Evolutionary conservation across 2,888 invertebrate genomes (phyloP).

Genomic region (Cyaniris semiargus): DNA sequence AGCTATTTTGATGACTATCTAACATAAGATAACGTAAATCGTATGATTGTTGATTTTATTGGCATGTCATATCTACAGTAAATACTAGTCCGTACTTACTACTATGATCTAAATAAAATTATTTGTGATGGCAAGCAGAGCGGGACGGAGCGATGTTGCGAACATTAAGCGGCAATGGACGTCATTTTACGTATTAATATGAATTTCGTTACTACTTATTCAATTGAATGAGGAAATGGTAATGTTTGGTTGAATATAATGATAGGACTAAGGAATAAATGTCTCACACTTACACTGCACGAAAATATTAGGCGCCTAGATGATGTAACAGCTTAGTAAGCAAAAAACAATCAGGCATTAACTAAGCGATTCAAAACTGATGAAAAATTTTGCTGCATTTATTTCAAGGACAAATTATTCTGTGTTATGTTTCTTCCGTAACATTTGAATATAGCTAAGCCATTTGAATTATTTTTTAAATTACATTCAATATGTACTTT

Average conservation of each 20-base stretch:
- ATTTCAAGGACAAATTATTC: too few species aligned
- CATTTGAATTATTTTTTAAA: too few species aligned
- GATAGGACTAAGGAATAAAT: background rate
- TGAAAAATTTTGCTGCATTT: too few species aligned
- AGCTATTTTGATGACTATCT: conserved; percentile 10
- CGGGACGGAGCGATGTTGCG: conserved; percentile 41
- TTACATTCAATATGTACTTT: too few species aligned
- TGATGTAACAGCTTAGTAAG: background rate
- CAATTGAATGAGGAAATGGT: background rate
- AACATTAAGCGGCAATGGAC: conserved; percentile 14
- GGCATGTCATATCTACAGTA: conserved; percentile 27
- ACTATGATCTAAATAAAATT: conserved; percentile 39
- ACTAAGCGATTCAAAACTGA: too few species aligned
- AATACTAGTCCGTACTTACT: conserved; percentile 3
- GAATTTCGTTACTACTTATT: background rate
- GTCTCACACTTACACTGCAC: too few species aligned
- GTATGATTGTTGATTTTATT: background rate
- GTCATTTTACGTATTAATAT: background rate
- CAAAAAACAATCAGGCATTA: background rate
- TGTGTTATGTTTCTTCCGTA: too few species aligned
- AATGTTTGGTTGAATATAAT: background rate
- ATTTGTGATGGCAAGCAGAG: conserved; percentile 42
- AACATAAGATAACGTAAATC: background rate
- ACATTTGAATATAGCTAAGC: too few species aligned
- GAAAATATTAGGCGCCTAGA: background rate